phyloP scores from a whole-genome alignment of 2,888 invertebrate genomes.

The Drosophila phalerata region DNA sequence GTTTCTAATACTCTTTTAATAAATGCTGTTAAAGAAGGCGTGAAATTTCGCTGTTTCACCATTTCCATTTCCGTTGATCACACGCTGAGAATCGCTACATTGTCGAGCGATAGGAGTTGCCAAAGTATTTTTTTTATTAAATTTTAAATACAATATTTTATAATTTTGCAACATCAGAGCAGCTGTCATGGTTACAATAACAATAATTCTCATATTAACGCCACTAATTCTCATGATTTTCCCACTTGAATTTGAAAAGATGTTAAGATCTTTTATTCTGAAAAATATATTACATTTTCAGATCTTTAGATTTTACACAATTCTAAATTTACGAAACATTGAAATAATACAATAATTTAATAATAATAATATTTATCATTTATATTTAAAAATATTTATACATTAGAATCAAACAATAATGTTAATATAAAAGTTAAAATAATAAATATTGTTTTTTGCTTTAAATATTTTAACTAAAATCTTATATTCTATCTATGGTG shows the following conservation, averaged over 20 bases:
- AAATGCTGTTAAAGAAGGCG: conserved; percentile 82
- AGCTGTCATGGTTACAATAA: conserved; percentile 42
- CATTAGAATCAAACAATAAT: no score
- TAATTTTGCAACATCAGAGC: conserved; percentile 51
- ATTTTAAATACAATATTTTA: conserved; percentile 58
- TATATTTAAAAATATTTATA: no score
- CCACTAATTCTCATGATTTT: background rate
- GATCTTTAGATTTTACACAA: no score
- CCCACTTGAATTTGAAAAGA: background rate
- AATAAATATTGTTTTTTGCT: no score
- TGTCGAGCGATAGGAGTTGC: conserved; percentile 27
- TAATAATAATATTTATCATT: no score
- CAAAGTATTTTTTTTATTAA: conserved; percentile 56
- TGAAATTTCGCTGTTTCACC: conserved; percentile 74
- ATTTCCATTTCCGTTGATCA: conserved; percentile 56
- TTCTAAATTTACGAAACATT: no score
- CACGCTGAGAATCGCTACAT: conserved; percentile 56
- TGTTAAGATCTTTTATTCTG: background rate
- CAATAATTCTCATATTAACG: background rate
- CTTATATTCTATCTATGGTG: no score
- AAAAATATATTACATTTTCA: background rate
- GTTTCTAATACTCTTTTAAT: conserved; percentile 71
- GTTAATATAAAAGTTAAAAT: no score
- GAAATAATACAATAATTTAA: no score
- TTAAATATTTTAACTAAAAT: no score